These are phyloP conservation scores for Bugula neritina DNA, from an alignment of 2,888 invertebrate species.

Conservation along the genomic window DNA sequence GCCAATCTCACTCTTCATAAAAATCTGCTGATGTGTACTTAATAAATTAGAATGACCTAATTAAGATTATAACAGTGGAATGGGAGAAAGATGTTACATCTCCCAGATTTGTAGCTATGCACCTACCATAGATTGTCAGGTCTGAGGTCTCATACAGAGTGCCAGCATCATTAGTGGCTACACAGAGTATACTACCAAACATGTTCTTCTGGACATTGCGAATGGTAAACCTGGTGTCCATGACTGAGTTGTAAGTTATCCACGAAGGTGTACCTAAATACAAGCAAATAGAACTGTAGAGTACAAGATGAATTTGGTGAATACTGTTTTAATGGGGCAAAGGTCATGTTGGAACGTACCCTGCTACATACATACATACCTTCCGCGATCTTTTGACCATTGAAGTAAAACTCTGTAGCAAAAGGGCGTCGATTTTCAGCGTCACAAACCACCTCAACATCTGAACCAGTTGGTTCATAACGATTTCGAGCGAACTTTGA, in stretches of 20 bases:
- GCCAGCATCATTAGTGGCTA: not conserved
- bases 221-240: not conserved
- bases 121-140: slow-evolving; percentile 3
- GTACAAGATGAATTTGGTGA: not conserved
- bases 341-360: not conserved
- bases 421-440: not conserved
- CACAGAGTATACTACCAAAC: not conserved
- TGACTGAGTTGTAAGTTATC: not conserved
- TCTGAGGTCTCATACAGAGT: not conserved
- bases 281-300: too few species aligned
- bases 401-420: not conserved
- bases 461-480: not conserved
- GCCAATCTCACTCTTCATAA: too few species aligned
- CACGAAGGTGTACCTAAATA: slow-evolving; percentile 3
- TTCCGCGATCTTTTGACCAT: not conserved
- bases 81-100: too few species aligned
- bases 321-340: not conserved
- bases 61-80: too few species aligned
- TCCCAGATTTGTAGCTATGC: too few species aligned
- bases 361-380: not conserved
- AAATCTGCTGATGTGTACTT: too few species aligned
- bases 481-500: too few species aligned
- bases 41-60: not conserved
- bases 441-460: not conserved
- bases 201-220: not conserved